phyloP scores from a whole-genome alignment of 2,888 invertebrate genomes.

The Chrysolina haemoptera region DNA sequence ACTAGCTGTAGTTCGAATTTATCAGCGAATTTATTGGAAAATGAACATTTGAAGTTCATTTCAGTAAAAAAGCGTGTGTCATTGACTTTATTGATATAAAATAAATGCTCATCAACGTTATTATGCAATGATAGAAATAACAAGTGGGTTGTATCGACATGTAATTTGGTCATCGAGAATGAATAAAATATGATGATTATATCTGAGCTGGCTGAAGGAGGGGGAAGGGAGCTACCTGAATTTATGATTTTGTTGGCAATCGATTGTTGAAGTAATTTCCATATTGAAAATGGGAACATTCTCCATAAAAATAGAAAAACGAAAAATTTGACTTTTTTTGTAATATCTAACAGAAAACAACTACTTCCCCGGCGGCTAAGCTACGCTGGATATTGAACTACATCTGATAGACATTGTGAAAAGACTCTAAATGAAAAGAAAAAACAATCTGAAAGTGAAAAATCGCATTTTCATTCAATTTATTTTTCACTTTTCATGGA shows the following conservation, averaged over 20 bases:
- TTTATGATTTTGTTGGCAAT: not conserved
- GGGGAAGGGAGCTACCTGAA: not conserved
- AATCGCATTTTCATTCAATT: too few species aligned
- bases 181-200: not conserved
- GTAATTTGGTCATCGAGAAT: not conserved
- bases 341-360: too few species aligned
- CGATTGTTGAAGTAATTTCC: not conserved
- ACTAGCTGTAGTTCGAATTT: not conserved
- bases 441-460: too few species aligned
- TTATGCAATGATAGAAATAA: constrained; percentile 3
- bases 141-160: not conserved
- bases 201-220: not conserved
- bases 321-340: too few species aligned
- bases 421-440: too few species aligned
- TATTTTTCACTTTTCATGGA: too few species aligned
- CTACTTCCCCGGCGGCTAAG: too few species aligned
- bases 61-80: constrained; percentile 4
- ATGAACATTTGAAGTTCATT: not conserved
- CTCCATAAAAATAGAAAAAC: too few species aligned
- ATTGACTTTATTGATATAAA: not conserved
- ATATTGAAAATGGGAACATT: too few species aligned
- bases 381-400: too few species aligned
- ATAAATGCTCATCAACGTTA: constrained; percentile 5
- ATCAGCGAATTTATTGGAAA: not conserved
- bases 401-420: too few species aligned